phyloP scores from a whole-genome alignment of 2,113 vertebrate genomes.

The Tretioscincus oriximinensis region DNA sequence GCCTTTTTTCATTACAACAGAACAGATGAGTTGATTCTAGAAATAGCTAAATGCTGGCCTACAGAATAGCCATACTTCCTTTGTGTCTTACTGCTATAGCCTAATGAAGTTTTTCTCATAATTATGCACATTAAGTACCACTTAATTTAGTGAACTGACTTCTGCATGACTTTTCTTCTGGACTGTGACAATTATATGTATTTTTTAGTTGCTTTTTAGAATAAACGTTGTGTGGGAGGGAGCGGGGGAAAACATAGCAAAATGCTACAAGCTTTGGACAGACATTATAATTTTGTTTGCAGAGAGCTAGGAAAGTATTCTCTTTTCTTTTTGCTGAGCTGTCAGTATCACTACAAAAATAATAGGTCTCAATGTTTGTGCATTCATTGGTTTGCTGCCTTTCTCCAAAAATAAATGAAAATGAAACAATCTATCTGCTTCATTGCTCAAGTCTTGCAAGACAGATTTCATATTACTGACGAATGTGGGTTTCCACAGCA shows the following conservation, averaged over 20 bases:
- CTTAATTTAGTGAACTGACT: not conserved
- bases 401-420: not conserved
- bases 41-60: not conserved
- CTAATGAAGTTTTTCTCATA: not conserved
- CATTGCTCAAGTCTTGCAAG: not conserved
- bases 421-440: not conserved
- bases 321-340: constrained; percentile 1
- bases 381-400: not conserved
- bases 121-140: not conserved
- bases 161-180: not conserved
- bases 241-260: not conserved
- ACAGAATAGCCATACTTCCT: not conserved
- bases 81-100: not conserved
- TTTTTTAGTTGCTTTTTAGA: not conserved
- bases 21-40: too few relatives aligned
- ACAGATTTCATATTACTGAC: constrained; percentile 3
- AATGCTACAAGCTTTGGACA: constrained; percentile 1
- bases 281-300: constrained; percentile 7
- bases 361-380: rapidly evolving
- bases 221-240: not conserved
- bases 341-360: not conserved
- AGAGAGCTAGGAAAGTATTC: not conserved
- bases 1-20: too few relatives aligned
- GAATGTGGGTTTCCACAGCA: not conserved
- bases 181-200: not conserved